These are phyloP conservation scores for Crioceris asparagi DNA, from an alignment of 2,888 invertebrate species.

Conservation along the genomic window DNA sequence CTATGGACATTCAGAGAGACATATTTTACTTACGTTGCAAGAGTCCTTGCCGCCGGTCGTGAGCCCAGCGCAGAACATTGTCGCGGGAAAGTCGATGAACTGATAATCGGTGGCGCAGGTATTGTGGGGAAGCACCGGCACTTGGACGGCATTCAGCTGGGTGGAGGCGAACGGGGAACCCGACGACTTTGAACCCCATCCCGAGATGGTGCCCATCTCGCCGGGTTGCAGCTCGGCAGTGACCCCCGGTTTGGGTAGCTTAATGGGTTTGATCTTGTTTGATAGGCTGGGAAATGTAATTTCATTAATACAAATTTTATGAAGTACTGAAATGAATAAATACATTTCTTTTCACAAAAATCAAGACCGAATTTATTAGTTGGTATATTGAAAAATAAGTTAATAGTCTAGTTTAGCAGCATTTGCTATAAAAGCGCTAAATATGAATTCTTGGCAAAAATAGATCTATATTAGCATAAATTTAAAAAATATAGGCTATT, in stretches of 20 bases:
- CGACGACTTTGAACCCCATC: slow-evolving; percentile 14
- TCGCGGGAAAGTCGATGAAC: slow-evolving; percentile 8
- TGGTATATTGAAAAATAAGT: too few relatives aligned
- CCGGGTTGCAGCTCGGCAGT: slow-evolving; percentile 7
- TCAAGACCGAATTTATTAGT: too few relatives aligned
- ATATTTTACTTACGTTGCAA: slow-evolving; percentile 18
- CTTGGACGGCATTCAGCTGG: slow-evolving; percentile 14
- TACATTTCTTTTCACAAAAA: too few relatives aligned
- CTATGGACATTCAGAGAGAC: neutral
- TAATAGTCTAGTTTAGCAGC: too few relatives aligned
- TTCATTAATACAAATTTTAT: too few relatives aligned
- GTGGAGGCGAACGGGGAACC: neutral
- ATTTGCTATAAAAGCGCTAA: too few relatives aligned
- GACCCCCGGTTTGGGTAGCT: slow-evolving; percentile 13
- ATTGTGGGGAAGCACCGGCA: slow-evolving; percentile 11
- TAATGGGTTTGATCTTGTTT: slow-evolving; percentile 16
- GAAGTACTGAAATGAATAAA: too few relatives aligned
- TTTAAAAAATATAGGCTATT: too few relatives aligned
- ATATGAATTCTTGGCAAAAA: too few relatives aligned
- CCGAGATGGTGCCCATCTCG: slow-evolving; percentile 16
- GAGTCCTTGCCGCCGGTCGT: slow-evolving; percentile 20
- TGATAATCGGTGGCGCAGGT: slow-evolving; percentile 15
- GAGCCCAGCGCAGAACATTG: slow-evolving; percentile 23
- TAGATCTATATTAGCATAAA: too few relatives aligned
- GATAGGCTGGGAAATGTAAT: slow-evolving; percentile 14